Evolutionary conservation across 2,113 vertebrate genomes (phyloP).

Genomic region (Zosterops pallidus): DNA sequence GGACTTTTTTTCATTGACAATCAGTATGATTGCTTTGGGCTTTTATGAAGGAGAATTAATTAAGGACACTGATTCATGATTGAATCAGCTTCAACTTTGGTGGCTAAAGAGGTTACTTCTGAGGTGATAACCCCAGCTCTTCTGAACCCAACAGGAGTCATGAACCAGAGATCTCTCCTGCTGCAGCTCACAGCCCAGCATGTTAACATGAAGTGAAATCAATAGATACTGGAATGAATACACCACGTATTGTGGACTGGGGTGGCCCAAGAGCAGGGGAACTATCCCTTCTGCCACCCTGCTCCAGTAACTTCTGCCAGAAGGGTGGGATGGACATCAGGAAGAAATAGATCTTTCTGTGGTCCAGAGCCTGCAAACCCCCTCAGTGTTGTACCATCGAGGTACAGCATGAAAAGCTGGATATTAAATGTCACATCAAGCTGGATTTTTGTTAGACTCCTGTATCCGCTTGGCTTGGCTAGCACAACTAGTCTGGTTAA

Average conservation of each 20-base stretch:
- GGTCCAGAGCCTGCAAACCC: background rate
- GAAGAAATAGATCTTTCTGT: background rate
- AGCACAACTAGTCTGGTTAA: background rate
- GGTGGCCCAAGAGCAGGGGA: background rate
- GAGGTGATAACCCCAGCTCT: constrained; percentile 17
- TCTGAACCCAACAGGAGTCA: background rate
- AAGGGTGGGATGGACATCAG: background rate
- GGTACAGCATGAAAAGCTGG: background rate
- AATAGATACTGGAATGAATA: background rate
- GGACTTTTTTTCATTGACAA: constrained; percentile 3
- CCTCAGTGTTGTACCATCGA: background rate
- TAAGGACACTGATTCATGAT: background rate
- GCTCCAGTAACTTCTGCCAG: background rate
- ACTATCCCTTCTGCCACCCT: background rate
- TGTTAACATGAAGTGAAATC: constrained; percentile 13
- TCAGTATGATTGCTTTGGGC: background rate
- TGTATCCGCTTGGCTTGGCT: background rate
- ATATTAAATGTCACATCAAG: background rate
- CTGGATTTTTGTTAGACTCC: background rate
- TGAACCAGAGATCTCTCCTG: background rate
- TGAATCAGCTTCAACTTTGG: constrained; percentile 26
- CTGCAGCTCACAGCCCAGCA: background rate
- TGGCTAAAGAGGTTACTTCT: constrained; percentile 18
- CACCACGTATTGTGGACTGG: background rate
- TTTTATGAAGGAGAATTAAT: constrained; percentile 40